Evolutionary conservation across 1,140 invertebrate genomes (phyloP), one percentile per base, ranked within the genome.

Genomic region (Neodiprion fabricii): DNA sequence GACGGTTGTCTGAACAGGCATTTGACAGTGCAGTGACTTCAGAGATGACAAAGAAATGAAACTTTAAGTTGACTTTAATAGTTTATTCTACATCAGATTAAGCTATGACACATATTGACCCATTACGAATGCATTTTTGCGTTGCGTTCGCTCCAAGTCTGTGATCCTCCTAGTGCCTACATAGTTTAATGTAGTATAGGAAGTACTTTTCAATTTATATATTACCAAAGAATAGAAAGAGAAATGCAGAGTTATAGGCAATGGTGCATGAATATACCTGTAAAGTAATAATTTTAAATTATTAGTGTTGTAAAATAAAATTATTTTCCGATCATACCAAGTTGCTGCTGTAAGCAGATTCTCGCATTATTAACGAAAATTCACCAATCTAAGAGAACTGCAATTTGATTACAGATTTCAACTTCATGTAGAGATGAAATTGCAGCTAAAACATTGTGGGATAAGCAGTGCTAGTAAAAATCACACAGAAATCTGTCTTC

Each of bases 81-180:
- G 40, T 69, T 69, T 61, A 12, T 61, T 61, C 53, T 61, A 14
- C n/a, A 9, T 17, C 11, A 61, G 53, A 61, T 12, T 61, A 17
- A 61, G 53, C 53, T 61, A 61, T 61, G 53, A 40, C 28, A 40
- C 28, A 65, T 21, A 69, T 69, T 69, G 21, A 69, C 12, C 67
- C 40, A 69, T 17, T 69, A 47, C 21, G 67, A 14, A 47, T 69
- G 67, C 67, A 69, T 17, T 61, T 61, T 14, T 12, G n/a, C n/a
- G 23, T 28, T n/a, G 73, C 53, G 48, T 23, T 71, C 53, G n/a
- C 11, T 61, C 48, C 78, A 80, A 83, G 78, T 83, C 84, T 85
- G 84, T 85, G 84, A 85, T 85, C 80, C 76, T 80, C 84, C 84
- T 84, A 84, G 82, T 85, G 84, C 81, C 83, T 84, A 71, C 70